Percentiles rank a stretch among this genome's conserved stretches.
phyloP scores from a whole-genome alignment of 2,113 vertebrate genomes.

The Corvus cornix region DNA sequence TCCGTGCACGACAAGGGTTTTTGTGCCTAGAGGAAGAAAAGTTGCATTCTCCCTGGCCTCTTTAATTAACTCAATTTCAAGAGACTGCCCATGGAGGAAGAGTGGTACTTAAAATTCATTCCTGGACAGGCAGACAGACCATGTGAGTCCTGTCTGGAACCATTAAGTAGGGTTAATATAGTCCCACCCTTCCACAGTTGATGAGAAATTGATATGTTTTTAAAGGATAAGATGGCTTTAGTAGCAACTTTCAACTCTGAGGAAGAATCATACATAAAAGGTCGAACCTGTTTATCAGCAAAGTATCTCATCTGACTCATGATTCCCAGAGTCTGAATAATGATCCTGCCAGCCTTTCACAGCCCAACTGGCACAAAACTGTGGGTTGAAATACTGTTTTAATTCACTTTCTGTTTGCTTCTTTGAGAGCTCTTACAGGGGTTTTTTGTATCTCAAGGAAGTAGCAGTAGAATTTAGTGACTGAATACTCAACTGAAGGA shows the following conservation, averaged over 20 bases:
- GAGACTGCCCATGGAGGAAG: not conserved
- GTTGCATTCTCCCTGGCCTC: not conserved
- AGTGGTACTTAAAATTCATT: not conserved
- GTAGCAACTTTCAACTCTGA: not conserved
- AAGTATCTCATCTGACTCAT: not conserved
- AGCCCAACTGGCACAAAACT: not conserved
- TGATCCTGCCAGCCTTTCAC: slow-evolving; percentile 6
- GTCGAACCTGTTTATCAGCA: slow-evolving; percentile 23
- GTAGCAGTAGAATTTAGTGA: not conserved
- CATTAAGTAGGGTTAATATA: not conserved
- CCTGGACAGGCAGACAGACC: not conserved
- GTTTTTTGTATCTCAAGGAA: not conserved
- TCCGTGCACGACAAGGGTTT: slow-evolving; percentile 96
- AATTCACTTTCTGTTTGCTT: not conserved
- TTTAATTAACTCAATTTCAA: not conserved
- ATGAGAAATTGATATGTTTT: not conserved
- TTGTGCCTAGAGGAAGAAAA: slow-evolving; percentile 84
- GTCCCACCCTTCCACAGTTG: not conserved
- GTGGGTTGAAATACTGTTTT: not conserved
- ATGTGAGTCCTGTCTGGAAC: not conserved
- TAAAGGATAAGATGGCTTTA: not conserved
- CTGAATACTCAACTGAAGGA: not conserved
- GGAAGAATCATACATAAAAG: not conserved
- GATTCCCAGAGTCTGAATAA: not conserved
- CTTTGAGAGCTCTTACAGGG: not conserved